Base-by-base conservation (phyloP, 2,113 vertebrate genomes). In the Hiodon alosoides region DNA sequence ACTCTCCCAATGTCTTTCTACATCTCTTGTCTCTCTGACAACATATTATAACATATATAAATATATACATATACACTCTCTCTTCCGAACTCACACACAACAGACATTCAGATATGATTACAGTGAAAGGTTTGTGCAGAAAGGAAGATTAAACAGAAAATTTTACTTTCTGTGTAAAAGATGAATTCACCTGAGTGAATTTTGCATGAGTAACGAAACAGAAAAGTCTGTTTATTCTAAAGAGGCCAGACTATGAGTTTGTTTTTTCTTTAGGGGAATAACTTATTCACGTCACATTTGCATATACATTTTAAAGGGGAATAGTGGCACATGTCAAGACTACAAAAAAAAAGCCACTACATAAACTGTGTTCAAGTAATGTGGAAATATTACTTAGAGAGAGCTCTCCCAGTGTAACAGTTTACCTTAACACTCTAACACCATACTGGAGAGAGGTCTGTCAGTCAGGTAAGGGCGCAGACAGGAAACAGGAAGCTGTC, bases 361-460 rank as follows among this genome's bases (percentile, higher is more conserved):
- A 4, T 5, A 8, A 46, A 66, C 5, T 66, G 17, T 48, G 7
- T 16, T 48, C 2, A 48, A 66, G 6, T 47, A 66, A 9, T 48
- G 31, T 2, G 17, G 47, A 9, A 31, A n/a, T 46, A 66, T 7
- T 8, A 13, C 6, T 14, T 60, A 31, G 31, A 31, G 31, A 31
- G 31, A 31, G 31, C 31, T 31, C 31, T 31, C 31, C 31, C 31
- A 31, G 31, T 31, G 31, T 31, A 31, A 31, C 31, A 31, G 31
- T 31, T 93, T 94, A 99, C 97, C 96, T 99, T 93, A 96, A 93
- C 92, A 95, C 92, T 89, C 93, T 90, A 93, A 90, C 94, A 92
- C 96, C 97, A 99, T 99, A 90, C 93, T 98, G 95, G 94, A 94
- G 92, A 90, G 91, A 91, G 92, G 92, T 90, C 91, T 84, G 88